Evolutionary conservation across 30 jellyfish, hydroid and myxozoan species (phyloP), one percentile per base, ranked within the genome.

Genomic region (Rhopilema esculentum): DNA sequence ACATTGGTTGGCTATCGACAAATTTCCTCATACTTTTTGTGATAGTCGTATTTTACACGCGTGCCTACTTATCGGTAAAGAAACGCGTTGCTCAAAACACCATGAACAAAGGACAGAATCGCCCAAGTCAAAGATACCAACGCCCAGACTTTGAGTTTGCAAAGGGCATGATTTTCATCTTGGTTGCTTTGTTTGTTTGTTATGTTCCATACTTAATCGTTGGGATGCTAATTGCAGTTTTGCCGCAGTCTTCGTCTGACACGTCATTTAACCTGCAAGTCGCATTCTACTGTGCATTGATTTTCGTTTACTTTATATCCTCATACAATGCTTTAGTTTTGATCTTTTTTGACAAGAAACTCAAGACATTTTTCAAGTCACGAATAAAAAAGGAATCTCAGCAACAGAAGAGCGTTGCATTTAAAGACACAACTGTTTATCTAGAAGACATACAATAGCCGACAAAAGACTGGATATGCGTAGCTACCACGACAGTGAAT

Each of bases 61-160:
- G 87, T 8, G 87, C 87, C 1, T 76, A 76, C 30, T 49, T 51
- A 23, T 76, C 87, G 8, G 62, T 76, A 57, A 76, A 53, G 40
- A 17, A 51, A 27, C 73, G 87, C 7, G 53, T 76, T 4, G 72
- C 75, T 8, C 19, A 57, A 40, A 53, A 26, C n/a, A 27, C 72
- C 6, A 27, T 51, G 0, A 29, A 23, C 26, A n/a, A 71, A 4
- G 77, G 52, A 8, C 27, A 31, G 16, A 21, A 25, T 17, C n/a
- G 27, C 22, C 48, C 72, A 49, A 75, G 1, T 25, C 72, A 52
- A 9, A 48, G 62, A 0, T 48, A 49, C 53, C 87, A 51, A 49
- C 72, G 87, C 24, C 87, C 87, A 1, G 87, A 76, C 40, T 16
- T 77, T n/a, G 87, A 77, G 53, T 77, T 77, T 32, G 61, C 66